A percentile compares a stretch with the other conserved stretches of the same genome.
Conservation (phyloP, 2,113 vertebrate species). For the Etheostoma spectabile region DNA sequence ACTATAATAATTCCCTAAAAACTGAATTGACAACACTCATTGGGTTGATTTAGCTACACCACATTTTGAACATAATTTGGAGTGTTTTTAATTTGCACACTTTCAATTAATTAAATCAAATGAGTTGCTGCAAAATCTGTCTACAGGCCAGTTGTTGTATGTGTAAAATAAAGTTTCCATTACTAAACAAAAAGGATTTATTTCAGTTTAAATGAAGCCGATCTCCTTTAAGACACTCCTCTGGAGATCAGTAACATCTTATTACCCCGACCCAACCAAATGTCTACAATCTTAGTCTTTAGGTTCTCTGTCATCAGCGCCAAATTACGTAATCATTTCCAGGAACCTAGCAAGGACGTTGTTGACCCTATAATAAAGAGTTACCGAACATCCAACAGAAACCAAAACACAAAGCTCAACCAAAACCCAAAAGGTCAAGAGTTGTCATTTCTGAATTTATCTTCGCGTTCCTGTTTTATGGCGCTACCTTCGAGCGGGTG, state of each 20-base stretch:
- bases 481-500: neutral
- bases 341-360: neutral
- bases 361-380: too few relatives aligned
- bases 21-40: neutral
- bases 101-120: too few relatives aligned
- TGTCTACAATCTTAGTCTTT: neutral
- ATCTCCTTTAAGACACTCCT: neutral
- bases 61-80: too few relatives aligned
- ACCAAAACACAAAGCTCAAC: neutral
- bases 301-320: too few relatives aligned
- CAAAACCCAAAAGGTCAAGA: neutral
- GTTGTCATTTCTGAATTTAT: neutral
- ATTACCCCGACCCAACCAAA: neutral
- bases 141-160: too few relatives aligned
- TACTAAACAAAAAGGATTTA: too few relatives aligned
- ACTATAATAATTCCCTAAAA: neutral
- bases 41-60: neutral
- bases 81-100: too few relatives aligned
- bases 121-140: too few relatives aligned
- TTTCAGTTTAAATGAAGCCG: too few relatives aligned
- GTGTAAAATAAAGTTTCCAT: too few relatives aligned
- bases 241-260: too few relatives aligned
- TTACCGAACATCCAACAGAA: neutral
- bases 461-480: neutral
- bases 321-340: neutral